phyloP scores from a whole-genome alignment of 2,888 invertebrate species.

The Eristalinus aeneus region DNA sequence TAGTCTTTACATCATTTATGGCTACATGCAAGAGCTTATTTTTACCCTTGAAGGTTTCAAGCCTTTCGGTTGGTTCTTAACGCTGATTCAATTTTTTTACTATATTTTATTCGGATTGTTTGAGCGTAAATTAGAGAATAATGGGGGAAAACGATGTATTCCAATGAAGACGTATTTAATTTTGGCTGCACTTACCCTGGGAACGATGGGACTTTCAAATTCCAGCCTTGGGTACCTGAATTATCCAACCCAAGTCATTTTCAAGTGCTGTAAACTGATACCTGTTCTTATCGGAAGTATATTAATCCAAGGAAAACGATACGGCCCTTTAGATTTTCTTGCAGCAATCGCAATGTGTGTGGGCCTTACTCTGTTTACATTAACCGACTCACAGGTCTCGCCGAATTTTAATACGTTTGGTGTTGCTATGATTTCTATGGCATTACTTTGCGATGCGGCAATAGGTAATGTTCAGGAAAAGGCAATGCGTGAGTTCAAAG shows the following conservation, averaged over 20 bases:
- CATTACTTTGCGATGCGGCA: conserved; percentile 95
- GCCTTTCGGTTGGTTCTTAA: conserved; percentile 95
- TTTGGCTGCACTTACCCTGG: conserved; percentile 92
- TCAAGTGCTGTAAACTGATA: conserved; percentile 98
- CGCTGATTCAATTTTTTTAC: conserved; percentile 93
- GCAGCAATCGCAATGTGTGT: conserved; percentile 93
- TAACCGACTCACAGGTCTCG: conserved; percentile 89
- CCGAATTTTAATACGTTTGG: conserved; percentile 88
- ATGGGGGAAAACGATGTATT: conserved; percentile 86
- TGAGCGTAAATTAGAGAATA: conserved; percentile 84
- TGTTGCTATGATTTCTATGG: conserved; percentile 89
- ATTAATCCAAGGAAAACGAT: conserved; percentile 93
- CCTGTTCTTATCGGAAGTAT: conserved; percentile 97
- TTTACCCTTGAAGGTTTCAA: conserved; percentile 94
- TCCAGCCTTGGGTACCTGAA: conserved; percentile 96
- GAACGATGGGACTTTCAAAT: conserved; percentile 98
- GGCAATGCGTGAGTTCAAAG: conserved; percentile 91
- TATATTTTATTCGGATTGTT: conserved; percentile 90
- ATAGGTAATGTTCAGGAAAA: conserved; percentile 99
- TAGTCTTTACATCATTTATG: conserved; percentile 93
- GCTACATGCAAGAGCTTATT: conserved; percentile 95
- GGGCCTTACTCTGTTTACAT: conserved; percentile 94
- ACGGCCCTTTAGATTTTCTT: conserved; percentile 90
- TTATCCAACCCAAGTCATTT: conserved; percentile 98
- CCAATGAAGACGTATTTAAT: conserved; percentile 90